Evolutionary conservation across 1,140 invertebrate genomes (phyloP).

Genomic region (Aphelenchoides fujianensis): DNA sequence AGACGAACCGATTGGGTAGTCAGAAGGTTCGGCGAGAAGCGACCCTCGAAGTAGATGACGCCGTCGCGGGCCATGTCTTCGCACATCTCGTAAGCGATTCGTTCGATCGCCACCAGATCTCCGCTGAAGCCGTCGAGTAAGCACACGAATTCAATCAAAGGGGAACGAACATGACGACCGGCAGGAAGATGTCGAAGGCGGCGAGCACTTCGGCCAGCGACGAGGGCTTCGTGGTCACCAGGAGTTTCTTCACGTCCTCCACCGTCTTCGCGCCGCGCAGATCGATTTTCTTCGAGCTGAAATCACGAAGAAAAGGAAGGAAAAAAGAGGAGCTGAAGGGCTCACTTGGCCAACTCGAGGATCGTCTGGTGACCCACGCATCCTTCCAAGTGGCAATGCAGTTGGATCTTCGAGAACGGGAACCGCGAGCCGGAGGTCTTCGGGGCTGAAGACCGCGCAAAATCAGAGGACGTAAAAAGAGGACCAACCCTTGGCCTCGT

Average conservation of each 20-base stretch:
- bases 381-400: conserved; percentile 69
- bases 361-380: conserved; percentile 65
- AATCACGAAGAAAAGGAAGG: conserved; percentile 8
- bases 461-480: too few species aligned
- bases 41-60: conserved; percentile 68
- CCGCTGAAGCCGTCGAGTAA: too few species aligned
- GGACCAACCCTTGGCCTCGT: too few species aligned
- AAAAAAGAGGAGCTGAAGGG: too few species aligned
- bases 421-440: too few species aligned
- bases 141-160: too few species aligned
- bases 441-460: too few species aligned
- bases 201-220: conserved; percentile 62
- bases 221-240: conserved; percentile 53
- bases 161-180: conserved; percentile 64
- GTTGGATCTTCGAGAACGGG: conserved; percentile 68
- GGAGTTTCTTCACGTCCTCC: conserved; percentile 57
- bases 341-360: conserved; percentile 65
- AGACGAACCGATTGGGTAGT: conserved; percentile 9
- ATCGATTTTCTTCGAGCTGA: conserved; percentile 51
- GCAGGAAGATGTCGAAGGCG: conserved; percentile 65
- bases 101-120: conserved; percentile 66
- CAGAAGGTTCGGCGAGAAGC: conserved; percentile 67
- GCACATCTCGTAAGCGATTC: conserved; percentile 69
- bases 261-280: conserved; percentile 55
- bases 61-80: conserved; percentile 67